These are phyloP conservation scores for Hemiprocne comata DNA, from an alignment of 2,113 vertebrate species.

Conservation along the genomic window DNA sequence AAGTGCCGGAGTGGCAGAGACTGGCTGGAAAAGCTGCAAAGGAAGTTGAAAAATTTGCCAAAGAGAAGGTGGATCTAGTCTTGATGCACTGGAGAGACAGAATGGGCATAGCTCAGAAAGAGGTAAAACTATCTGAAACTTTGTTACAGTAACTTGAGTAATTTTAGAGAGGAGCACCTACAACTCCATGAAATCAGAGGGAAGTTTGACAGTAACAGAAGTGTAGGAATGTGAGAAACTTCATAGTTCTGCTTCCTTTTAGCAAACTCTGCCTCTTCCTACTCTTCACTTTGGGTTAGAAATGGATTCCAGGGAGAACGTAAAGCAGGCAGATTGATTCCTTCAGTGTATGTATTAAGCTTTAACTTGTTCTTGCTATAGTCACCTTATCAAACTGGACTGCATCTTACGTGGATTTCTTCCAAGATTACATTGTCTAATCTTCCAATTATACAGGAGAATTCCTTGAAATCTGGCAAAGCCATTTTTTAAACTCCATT, in stretches of 20 bases:
- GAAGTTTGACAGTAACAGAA: background rate
- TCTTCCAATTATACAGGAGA: background rate
- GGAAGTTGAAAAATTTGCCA: slow-evolving; percentile 99
- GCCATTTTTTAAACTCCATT: background rate
- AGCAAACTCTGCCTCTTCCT: background rate
- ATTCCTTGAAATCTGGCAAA: background rate
- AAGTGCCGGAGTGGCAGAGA: slow-evolving; percentile 97
- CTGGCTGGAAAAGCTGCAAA: slow-evolving; percentile 97
- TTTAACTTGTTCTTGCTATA: background rate
- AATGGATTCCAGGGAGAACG: background rate
- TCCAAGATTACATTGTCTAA: background rate
- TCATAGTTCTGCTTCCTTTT: background rate
- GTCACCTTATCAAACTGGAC: background rate
- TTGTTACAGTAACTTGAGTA: background rate
- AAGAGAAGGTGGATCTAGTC: slow-evolving; percentile 95
- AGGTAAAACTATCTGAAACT: slow-evolving; percentile 79
- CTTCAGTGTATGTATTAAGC: background rate
- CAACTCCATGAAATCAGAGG: background rate
- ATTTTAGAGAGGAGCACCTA: background rate
- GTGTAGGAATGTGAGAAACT: background rate
- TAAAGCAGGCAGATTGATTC: background rate
- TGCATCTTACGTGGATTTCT: background rate
- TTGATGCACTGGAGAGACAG: slow-evolving; percentile 99
- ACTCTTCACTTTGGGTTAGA: background rate
- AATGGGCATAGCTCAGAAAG: slow-evolving; percentile 98